Base-by-base conservation (phyloP, 2,888 invertebrate species). In the Chironomus riparius region DNA sequence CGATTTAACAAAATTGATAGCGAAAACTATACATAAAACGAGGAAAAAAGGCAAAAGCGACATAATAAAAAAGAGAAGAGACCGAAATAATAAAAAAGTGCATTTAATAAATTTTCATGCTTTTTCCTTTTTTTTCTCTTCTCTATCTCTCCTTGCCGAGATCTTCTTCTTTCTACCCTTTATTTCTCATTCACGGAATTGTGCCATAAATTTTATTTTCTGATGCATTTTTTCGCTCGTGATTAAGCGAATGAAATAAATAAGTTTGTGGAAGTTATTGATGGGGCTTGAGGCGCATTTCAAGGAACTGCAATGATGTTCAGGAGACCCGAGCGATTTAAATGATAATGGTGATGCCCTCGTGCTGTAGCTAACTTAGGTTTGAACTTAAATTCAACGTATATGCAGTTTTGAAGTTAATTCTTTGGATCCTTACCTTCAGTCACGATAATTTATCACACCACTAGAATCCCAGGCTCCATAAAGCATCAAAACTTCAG, bases 1-100 rank as follows among this genome's bases (percentile, higher is more conserved):
- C 74, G 74, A 74, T 74, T 74, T 74, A 61, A 68, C 48, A 47
- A 68, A 74, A 74, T 74, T 74, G 65, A 74, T 74, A 74, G 74
- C 74, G 38, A 65, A 74, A 74, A 68, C 61, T 28, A 50, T 28
- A 70, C 22, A 70, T 22, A 72, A 47, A 47, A 38, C 10, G 38
- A 38, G 28, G 28, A 28, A 28, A 28, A 28, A 28, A 28, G 21
- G 50, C n/a, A 71, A 71, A 71, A 72, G 47, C 21, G 65, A 65
- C 65, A 68, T 47, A 74, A 38, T 38, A 38, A 38, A 38, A 74
- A 74, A 74, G 68, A 68, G 48, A 74, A 68, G 38, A 74, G 24
- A 74, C 74, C 74, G 74, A 74, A 74, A 72, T 62, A 71, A 50
- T n/a, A 56, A 56, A 65, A 65, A 65, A 65, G 21, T 74, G 74